Conservation (phyloP, 2,888 invertebrate genomes). For the Coelogynopora nodosa region DNA sequence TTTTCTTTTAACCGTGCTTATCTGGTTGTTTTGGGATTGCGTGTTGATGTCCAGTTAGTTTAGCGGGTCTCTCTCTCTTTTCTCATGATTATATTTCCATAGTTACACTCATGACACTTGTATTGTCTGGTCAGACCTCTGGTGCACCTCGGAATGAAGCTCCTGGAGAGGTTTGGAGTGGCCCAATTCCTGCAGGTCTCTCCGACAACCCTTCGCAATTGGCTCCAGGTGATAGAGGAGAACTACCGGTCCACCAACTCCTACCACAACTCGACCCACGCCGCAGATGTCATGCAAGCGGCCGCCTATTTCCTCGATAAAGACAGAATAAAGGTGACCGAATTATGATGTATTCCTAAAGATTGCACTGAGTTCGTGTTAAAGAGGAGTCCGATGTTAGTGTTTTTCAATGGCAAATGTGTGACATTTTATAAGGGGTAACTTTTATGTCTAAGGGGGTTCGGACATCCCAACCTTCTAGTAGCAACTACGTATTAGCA, state of each 20-base stretch:
- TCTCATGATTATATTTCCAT: background rate
- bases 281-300: slow-evolving; percentile 87
- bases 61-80: too few species aligned
- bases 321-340: slow-evolving; percentile 70
- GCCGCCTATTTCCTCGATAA: slow-evolving; percentile 86
- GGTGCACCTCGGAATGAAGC: slow-evolving; percentile 77
- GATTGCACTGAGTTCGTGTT: too few species aligned
- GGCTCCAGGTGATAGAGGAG: slow-evolving; percentile 84
- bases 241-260: slow-evolving; percentile 84
- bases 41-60: too few species aligned
- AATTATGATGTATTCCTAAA: background rate
- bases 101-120: too few species aligned
- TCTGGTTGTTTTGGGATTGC: too few species aligned
- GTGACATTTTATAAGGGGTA: too few species aligned
- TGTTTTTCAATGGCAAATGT: too few species aligned
- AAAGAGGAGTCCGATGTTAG: too few species aligned
- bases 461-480: too few species aligned
- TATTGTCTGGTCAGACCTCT: slow-evolving; percentile 80
- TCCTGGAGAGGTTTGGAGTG: slow-evolving; percentile 81
- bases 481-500: too few species aligned
- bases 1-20: background rate
- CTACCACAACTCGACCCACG: slow-evolving; percentile 97
- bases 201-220: slow-evolving; percentile 74
- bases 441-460: too few species aligned
- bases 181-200: slow-evolving; percentile 78